phyloP scores from a whole-genome alignment of 2,888 invertebrate species.

The Griposia aprilina region DNA sequence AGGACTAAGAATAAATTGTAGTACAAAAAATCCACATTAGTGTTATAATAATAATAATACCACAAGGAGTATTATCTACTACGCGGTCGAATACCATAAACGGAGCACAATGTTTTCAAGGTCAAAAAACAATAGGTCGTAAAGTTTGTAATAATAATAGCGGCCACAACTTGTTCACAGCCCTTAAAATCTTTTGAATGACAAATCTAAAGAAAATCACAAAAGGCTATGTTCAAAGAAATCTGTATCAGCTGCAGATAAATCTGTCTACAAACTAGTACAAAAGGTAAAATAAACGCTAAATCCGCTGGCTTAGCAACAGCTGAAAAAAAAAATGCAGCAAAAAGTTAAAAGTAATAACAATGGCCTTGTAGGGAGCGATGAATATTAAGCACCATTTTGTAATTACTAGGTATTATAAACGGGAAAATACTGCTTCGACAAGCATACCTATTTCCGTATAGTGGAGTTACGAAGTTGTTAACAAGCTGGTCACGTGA shows the following conservation, averaged over 20 bases:
- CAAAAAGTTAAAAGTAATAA: slow-evolving; percentile 21
- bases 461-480: slow-evolving; percentile 31
- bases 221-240: slow-evolving; percentile 25
- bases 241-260: slow-evolving; percentile 30
- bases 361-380: slow-evolving; percentile 20
- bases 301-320: slow-evolving; percentile 27
- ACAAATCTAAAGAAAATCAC: background rate
- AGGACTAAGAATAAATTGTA: background rate
- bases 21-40: background rate
- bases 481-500: slow-evolving; percentile 45
- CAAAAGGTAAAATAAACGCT: slow-evolving; percentile 23
- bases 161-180: slow-evolving; percentile 19
- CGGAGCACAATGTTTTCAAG: slow-evolving; percentile 5
- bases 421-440: slow-evolving; percentile 55
- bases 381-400: slow-evolving; percentile 15
- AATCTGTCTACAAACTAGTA: slow-evolving; percentile 13
- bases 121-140: slow-evolving; percentile 11
- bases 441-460: slow-evolving; percentile 49
- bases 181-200: slow-evolving; percentile 8
- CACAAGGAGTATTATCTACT: slow-evolving; percentile 17
- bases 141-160: slow-evolving; percentile 19
- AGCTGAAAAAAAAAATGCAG: slow-evolving; percentile 31
- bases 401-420: slow-evolving; percentile 23
- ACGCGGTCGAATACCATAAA: slow-evolving; percentile 28
- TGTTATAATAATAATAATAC: slow-evolving; percentile 2